Evolutionary conservation across 2,888 invertebrate genomes (phyloP).

Genomic region (Eucriotettix oculatus): DNA sequence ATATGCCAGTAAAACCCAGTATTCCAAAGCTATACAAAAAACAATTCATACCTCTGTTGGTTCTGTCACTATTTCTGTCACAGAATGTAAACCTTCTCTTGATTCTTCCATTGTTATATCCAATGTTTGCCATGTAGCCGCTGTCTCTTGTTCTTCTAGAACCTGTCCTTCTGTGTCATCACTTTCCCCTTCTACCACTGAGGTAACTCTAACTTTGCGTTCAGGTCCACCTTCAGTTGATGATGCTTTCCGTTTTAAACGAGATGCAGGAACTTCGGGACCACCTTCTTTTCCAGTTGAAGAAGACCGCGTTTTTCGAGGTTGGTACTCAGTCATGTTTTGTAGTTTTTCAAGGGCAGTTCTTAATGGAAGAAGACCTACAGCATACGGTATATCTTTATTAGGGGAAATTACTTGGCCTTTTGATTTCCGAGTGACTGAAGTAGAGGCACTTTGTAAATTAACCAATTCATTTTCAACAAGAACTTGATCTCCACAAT

Average conservation of each 20-base stretch:
- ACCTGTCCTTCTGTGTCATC: neutral
- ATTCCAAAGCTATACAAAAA: neutral
- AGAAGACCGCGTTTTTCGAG: slow-evolving; percentile 26
- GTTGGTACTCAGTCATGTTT: slow-evolving; percentile 26
- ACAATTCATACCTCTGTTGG: neutral
- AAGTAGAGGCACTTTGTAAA: neutral
- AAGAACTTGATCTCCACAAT: no score
- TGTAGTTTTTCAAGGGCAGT: slow-evolving; percentile 27
- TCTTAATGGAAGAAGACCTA: slow-evolving; percentile 25
- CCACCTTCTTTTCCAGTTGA: slow-evolving; percentile 16
- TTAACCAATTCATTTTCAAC: no score
- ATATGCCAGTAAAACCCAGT: no score
- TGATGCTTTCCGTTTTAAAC: slow-evolving; percentile 5
- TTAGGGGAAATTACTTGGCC: slow-evolving; percentile 17
- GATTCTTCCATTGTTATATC: neutral
- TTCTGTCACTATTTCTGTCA: neutral
- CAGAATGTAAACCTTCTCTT: neutral
- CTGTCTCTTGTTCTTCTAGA: neutral
- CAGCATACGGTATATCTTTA: slow-evolving; percentile 27
- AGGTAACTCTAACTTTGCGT: neutral
- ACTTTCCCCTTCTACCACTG: neutral
- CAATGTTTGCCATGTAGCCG: neutral
- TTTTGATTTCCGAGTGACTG: neutral
- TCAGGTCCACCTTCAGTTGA: slow-evolving; percentile 2
- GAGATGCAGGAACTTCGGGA: slow-evolving; percentile 1